Base-by-base conservation (phyloP, 2,113 vertebrate genomes). In the Nanorana parkeri region DNA sequence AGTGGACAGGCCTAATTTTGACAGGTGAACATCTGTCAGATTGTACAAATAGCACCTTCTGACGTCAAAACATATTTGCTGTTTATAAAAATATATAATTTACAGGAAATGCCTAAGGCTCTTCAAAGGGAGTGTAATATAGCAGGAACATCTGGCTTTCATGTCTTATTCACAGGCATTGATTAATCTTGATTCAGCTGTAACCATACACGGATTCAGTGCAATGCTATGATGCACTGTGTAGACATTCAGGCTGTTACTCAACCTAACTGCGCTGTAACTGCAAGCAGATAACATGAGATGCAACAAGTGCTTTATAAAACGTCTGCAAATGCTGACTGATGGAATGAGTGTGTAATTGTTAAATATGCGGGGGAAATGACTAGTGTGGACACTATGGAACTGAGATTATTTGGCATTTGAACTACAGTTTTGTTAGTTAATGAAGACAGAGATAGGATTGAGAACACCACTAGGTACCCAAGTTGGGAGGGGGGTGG, bases 341-440 rank as follows among this genome's bases (percentile, higher is more conserved):
- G 69, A 73, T 56, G 69, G 69, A 73, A 73, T 56, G 69, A 56
- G n/a, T 24, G 56, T 29, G 69, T 10, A 56, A 20, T n/a, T n/a
- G 52, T 20, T 24, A 72, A 10, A 17, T 29, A 15, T 52, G 20
- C 10, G 6, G 47, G 2, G 17, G 47, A 71, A 41, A 3, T 26
- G 68, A 73, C 20, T n/a, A 73, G 54, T 16, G 4, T 58, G 19
- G 10, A 11, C 10, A 47, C 10, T 47, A 47, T 47, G 41, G 13
- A 8, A 47, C 41, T 36, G 8, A 15, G 8, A 47, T 13, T 47
- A 15, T 47, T 47, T 47, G 41, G 41, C 5, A 47, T 47, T 47
- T 2, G 41, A 36, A 36, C n/a, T n/a, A n/a, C n/a, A n/a, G 32
- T 36, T 36, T 36, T 36, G 32, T 3, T 6, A 36, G 32, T 36